Conservation (phyloP, 2,113 vertebrate species). For the Natator depressus region DNA sequence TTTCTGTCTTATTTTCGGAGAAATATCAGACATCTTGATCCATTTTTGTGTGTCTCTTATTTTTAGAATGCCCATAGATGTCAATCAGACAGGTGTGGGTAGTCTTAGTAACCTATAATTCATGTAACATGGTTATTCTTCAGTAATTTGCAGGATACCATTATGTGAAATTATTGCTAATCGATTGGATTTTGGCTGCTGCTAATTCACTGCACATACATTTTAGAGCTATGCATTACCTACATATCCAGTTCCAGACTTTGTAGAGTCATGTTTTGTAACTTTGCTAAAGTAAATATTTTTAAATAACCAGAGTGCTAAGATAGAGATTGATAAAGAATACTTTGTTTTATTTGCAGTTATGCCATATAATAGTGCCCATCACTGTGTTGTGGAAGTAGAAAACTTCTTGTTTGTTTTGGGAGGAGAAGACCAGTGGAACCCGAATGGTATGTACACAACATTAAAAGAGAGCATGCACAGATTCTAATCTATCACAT, state of each 20-base stretch:
- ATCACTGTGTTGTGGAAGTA: constrained; percentile 98
- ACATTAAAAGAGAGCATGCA: constrained; percentile 35
- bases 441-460: constrained; percentile 90
- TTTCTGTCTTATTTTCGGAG: constrained; percentile 45
- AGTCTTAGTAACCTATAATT: neutral
- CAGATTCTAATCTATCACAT: neutral
- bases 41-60: constrained; percentile 13
- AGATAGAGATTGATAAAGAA: constrained; percentile 45
- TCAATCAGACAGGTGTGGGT: neutral
- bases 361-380: constrained; percentile 99
- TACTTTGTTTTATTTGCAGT: constrained; percentile 82
- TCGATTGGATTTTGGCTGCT: constrained; percentile 28
- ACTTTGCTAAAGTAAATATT: neutral
- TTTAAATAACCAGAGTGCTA: neutral
- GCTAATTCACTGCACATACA: neutral
- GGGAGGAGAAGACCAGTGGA: constrained; percentile 99
- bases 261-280: neutral
- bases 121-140: constrained; percentile 22
- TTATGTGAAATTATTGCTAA: constrained; percentile 45
- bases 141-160: constrained; percentile 45
- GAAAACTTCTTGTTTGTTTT: constrained; percentile 98
- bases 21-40: constrained; percentile 42
- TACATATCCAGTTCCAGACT: neutral
- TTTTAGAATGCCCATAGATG: neutral
- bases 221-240: neutral